Conservation (phyloP, 2,888 invertebrate species). For the Aphodius granarius region DNA sequence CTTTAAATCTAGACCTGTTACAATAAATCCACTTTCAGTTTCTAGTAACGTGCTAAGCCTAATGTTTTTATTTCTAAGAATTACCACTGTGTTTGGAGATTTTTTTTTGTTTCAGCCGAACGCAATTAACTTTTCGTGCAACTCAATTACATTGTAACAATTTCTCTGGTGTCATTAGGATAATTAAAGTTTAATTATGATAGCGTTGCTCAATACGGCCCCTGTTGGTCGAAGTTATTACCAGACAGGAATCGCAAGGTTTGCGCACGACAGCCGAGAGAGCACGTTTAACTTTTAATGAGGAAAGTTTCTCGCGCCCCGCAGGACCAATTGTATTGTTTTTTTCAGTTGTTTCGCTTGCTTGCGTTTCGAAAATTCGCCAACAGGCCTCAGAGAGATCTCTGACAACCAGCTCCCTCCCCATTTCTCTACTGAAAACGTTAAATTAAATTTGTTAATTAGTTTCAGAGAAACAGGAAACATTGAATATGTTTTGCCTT, state of each 20-base stretch:
- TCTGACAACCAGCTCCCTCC: neutral
- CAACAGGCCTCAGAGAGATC: neutral
- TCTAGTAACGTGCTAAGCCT: too few relatives aligned
- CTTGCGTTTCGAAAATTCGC: neutral
- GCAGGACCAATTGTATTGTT: neutral
- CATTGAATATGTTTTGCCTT: neutral
- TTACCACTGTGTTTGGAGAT: neutral
- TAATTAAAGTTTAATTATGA: neutral
- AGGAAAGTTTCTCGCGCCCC: neutral
- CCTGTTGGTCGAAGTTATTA: neutral
- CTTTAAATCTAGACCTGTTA: too few relatives aligned
- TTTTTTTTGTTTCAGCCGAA: neutral
- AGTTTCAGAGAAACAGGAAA: neutral
- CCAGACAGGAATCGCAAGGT: neutral
- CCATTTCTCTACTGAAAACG: neutral
- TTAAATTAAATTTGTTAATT: neutral
- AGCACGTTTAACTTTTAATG: neutral
- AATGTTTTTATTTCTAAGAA: neutral
- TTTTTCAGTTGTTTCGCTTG: neutral
- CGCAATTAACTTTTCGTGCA: neutral
- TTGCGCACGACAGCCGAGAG: neutral
- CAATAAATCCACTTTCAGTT: too few relatives aligned
- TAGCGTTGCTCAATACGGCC: neutral
- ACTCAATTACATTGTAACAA: neutral
- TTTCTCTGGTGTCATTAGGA: neutral